Base-by-base conservation (phyloP, 2,888 invertebrate genomes). In the Lithophane semibrunnea region DNA sequence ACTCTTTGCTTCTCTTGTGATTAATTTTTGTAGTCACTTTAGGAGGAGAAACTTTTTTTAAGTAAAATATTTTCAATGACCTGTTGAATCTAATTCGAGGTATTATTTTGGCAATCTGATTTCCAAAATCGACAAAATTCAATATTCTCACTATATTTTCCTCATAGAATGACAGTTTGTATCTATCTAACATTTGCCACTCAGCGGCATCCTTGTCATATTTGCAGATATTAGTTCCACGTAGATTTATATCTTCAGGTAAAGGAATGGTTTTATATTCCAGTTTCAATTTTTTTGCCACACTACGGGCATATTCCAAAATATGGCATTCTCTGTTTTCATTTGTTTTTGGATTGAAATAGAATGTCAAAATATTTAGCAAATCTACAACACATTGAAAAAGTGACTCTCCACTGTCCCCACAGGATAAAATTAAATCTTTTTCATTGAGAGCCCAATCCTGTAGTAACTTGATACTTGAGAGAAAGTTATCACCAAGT, bases 381-480 rank as follows among this genome's bases (percentile, higher is more conserved):
- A 99, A 95, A 85, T 98, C 98, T 67, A 98, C 98, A 47, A 99
- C 97, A 93, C 98, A 98, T 89, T 98, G 98, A 92, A 99, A 97
- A 73, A 99, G 96, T 67, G 98, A 97, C 65, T 98, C 98, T 47
- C 98, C 98, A 90, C 98, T 98, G 91, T 98, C 97, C 29, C 98
- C 98, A 92, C 98, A 98, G 1, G 98, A 98, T 85, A 98, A 97
- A 47, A 99, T 97, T 44, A 99, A 97, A 82, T 98, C 98, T 73
- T 98, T 97, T 93, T 99, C 98, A 72, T 98, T 97, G 73, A 97
- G 97, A 86, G 99, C 96, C 99, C 99, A 99, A 93, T 99, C 99
- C 91, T 98, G 98, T 82, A 98, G 97, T 84, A 99, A 94, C 93
- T 98, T 98, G 47, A 98, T 97, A 83, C 98, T 97, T 52, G 97